A percentile compares a stretch with the other conserved stretches of the same genome.
phyloP scores from a whole-genome alignment of 2,888 invertebrate genomes.

The Athetis lepigone region DNA sequence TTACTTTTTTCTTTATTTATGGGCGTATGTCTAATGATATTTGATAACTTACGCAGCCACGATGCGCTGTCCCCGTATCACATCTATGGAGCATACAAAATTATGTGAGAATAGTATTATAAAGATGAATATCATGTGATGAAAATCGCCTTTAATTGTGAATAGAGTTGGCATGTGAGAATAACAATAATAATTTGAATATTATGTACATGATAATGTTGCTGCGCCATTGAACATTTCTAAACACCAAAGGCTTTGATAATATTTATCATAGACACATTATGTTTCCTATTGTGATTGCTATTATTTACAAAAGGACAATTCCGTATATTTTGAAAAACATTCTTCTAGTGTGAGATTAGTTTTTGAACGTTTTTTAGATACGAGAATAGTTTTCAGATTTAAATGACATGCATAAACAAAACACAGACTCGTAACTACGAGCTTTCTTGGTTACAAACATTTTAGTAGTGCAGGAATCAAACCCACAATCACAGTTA shows the following conservation, averaged over 20 bases:
- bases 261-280: constrained; percentile 10
- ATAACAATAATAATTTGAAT: neutral
- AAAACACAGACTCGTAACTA: neutral
- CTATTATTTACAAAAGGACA: constrained; percentile 27
- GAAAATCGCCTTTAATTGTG: constrained; percentile 3
- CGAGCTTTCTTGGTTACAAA: constrained; percentile 10
- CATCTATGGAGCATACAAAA: constrained; percentile 58
- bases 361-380: too few relatives aligned
- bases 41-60: constrained; percentile 62
- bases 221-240: constrained; percentile 3
- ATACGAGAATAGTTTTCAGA: too few relatives aligned
- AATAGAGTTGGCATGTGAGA: constrained; percentile 8
- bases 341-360: too few relatives aligned
- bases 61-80: constrained; percentile 56
- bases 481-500: constrained; percentile 6
- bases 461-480: constrained; percentile 4
- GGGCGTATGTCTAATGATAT: constrained; percentile 52
- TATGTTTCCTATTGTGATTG: neutral
- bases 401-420: constrained; percentile 23
- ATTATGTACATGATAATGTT: constrained; percentile 26
- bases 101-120: constrained; percentile 38
- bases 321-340: too few relatives aligned
- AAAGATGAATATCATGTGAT: constrained; percentile 6
- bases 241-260: neutral
- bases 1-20: constrained; percentile 40